Evolutionary conservation across 2,113 vertebrate genomes (phyloP).

Genomic region (Aptenodytes patagonicus): DNA sequence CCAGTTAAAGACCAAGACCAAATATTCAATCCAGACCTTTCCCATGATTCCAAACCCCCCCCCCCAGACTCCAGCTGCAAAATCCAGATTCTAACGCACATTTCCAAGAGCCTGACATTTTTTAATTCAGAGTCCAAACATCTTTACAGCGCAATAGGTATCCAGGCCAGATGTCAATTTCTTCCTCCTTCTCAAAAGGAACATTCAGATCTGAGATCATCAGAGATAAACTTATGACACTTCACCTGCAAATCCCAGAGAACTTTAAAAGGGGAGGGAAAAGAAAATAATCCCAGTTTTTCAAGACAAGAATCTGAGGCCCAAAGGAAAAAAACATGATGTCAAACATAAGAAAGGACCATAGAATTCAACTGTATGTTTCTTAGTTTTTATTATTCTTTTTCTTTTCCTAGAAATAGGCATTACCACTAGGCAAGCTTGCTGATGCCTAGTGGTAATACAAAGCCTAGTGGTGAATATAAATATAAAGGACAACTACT

Average conservation of each 20-base stretch:
- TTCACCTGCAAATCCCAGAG: neutral
- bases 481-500: neutral
- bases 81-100: neutral
- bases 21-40: neutral
- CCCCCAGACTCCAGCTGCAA: neutral
- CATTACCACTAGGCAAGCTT: neutral
- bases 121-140: neutral
- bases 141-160: neutral
- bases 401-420: neutral
- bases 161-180: neutral
- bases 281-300: neutral
- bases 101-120: neutral
- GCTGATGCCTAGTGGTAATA: neutral
- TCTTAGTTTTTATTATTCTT: neutral
- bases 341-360: neutral
- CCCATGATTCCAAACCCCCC: neutral
- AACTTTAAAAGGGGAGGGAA: neutral
- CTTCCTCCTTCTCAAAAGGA: neutral
- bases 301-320: neutral
- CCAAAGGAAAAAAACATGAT: neutral
- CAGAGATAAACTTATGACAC: neutral
- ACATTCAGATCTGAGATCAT: neutral
- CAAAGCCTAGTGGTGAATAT: neutral
- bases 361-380: neutral
- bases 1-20: neutral